phyloP scores from a whole-genome alignment of 1,140 invertebrate genomes.

The Heliconius himera region DNA sequence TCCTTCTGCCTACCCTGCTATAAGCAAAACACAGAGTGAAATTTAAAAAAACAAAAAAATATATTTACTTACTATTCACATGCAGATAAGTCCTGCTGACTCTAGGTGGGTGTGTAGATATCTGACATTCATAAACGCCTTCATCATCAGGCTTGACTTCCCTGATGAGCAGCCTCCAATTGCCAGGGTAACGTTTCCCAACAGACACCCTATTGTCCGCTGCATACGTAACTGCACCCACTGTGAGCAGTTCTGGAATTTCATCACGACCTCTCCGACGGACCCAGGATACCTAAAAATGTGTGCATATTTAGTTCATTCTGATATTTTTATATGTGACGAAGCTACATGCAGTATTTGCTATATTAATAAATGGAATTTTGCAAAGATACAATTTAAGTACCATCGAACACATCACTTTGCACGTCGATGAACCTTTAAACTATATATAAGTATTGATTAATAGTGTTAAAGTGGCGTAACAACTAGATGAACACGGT shows the following conservation, averaged over 20 bases:
- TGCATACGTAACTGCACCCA: constrained; percentile 87
- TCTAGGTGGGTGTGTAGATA: constrained; percentile 89
- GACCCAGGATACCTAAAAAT: constrained; percentile 86
- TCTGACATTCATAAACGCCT: constrained; percentile 89
- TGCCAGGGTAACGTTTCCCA: constrained; percentile 89
- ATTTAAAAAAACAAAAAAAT: neutral
- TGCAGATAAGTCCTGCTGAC: constrained; percentile 87
- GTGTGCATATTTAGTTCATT: neutral
- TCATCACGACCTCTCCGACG: constrained; percentile 84
- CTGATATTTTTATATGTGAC: no score
- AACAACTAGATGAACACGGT: no score
- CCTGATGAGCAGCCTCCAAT: constrained; percentile 88
- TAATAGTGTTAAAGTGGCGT: no score
- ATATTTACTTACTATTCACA: constrained; percentile 84
- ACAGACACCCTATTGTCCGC: constrained; percentile 88
- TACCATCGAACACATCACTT: no score
- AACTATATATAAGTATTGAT: no score
- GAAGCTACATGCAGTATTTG: no score
- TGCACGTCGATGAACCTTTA: no score
- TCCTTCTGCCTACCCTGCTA: no score
- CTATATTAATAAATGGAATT: no score
- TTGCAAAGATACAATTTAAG: no score
- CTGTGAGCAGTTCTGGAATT: constrained; percentile 86
- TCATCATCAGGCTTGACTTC: constrained; percentile 87
- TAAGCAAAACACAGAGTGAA: no score